Conservation (phyloP, 2,113 vertebrate species). For the Entomyzon cyanotis region DNA sequence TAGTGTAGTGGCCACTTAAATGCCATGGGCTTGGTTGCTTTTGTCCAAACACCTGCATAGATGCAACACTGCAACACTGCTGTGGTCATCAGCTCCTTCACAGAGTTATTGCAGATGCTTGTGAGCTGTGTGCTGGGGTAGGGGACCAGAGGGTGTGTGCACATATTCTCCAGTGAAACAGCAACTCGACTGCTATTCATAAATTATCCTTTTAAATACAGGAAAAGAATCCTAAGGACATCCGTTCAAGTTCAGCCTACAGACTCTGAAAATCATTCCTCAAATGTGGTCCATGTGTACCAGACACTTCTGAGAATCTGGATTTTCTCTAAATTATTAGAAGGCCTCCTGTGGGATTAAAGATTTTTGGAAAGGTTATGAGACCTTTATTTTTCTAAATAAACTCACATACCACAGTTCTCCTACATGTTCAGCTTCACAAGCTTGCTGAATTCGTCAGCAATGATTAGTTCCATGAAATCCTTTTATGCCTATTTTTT, state of each 20-base stretch:
- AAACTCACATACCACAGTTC: not conserved
- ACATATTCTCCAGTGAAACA: not conserved
- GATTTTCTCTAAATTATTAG: not conserved
- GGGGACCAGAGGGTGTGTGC: no score
- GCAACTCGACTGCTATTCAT: not conserved
- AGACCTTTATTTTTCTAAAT: not conserved
- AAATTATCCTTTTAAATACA: not conserved
- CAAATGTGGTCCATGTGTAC: not conserved
- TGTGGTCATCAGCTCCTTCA: not conserved
- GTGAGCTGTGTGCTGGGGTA: not conserved
- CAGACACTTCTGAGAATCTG: not conserved
- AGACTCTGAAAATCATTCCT: not conserved
- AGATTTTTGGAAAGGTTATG: not conserved
- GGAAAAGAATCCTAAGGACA: not conserved
- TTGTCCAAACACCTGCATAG: not conserved
- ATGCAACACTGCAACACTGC: not conserved
- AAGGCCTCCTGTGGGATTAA: not conserved
- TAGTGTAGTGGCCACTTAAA: not conserved
- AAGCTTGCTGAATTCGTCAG: not conserved
- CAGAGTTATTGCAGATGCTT: not conserved
- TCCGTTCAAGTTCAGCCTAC: not conserved
- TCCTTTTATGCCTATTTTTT: not conserved
- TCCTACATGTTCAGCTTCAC: not conserved
- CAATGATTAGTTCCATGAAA: not conserved
- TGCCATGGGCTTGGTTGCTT: not conserved